These are phyloP conservation scores for Apotomis turbidana DNA, from an alignment of 2,888 invertebrate species.

Conservation along the genomic window DNA sequence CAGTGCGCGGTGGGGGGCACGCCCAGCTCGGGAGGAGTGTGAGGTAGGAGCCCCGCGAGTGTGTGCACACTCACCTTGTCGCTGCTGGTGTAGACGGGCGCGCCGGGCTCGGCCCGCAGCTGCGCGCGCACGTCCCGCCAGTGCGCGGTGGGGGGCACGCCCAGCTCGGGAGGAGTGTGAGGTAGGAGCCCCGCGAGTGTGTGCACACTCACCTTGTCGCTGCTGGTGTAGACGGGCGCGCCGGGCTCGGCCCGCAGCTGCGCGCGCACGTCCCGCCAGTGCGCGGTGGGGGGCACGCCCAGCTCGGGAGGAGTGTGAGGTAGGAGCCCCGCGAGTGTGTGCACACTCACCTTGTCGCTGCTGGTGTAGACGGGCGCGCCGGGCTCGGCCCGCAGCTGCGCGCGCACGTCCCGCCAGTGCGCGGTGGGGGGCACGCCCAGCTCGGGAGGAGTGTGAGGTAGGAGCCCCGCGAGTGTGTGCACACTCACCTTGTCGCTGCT, in stretches of 20 bases:
- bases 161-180: no score
- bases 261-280: slow-evolving; percentile 94
- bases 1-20: no score
- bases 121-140: no score
- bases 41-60: no score
- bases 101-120: no score
- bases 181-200: no score
- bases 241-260: slow-evolving; percentile 89
- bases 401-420: slow-evolving; percentile 80
- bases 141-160: no score
- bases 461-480: not conserved
- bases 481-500: not conserved
- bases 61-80: no score
- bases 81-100: no score
- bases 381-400: slow-evolving; percentile 90
- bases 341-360: slow-evolving; percentile 82
- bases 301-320: slow-evolving; percentile 88
- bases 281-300: slow-evolving; percentile 90
- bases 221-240: slow-evolving; percentile 59
- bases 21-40: no score
- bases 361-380: slow-evolving; percentile 46
- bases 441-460: not conserved
- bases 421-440: slow-evolving; percentile 59
- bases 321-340: not conserved
- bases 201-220: slow-evolving; percentile 22